Evolutionary conservation across 2,888 invertebrate species (phyloP).

Genomic region (Lordiphosa andalusiaca): DNA sequence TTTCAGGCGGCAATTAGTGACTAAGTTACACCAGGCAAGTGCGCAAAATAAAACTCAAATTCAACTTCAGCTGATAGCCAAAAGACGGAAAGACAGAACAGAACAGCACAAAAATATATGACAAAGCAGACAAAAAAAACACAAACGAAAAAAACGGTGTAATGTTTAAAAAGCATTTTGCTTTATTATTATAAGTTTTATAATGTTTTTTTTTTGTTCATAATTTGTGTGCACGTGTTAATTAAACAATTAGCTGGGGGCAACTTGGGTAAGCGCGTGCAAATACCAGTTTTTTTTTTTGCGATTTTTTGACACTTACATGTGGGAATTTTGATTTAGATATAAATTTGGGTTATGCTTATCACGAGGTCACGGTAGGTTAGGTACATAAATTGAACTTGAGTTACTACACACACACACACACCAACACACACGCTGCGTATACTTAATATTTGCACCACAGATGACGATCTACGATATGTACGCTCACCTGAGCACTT

Average conservation of each 20-base stretch:
- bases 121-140: neutral
- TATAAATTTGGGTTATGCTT: constrained; percentile 22
- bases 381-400: no score
- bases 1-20: no score
- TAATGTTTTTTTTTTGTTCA: constrained; percentile 19
- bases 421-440: constrained; percentile 44
- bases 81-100: constrained; percentile 8
- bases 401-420: no score
- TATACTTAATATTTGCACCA: constrained; percentile 57
- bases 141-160: constrained; percentile 3
- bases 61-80: constrained; percentile 3
- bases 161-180: constrained; percentile 9
- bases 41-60: neutral
- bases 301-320: constrained; percentile 59
- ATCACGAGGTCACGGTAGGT: neutral
- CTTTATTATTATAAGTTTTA: constrained; percentile 14
- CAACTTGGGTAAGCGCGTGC: constrained; percentile 27
- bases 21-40: constrained; percentile 7
- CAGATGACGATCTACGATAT: constrained; percentile 26
- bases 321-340: constrained; percentile 17
- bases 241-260: constrained; percentile 49
- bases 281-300: constrained; percentile 22
- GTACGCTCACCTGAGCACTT: constrained; percentile 74
- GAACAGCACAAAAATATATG: neutral
- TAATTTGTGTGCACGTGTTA: constrained; percentile 62